Conservation (phyloP, 1,140 invertebrate genomes). For the Reticulitermes speratus region DNA sequence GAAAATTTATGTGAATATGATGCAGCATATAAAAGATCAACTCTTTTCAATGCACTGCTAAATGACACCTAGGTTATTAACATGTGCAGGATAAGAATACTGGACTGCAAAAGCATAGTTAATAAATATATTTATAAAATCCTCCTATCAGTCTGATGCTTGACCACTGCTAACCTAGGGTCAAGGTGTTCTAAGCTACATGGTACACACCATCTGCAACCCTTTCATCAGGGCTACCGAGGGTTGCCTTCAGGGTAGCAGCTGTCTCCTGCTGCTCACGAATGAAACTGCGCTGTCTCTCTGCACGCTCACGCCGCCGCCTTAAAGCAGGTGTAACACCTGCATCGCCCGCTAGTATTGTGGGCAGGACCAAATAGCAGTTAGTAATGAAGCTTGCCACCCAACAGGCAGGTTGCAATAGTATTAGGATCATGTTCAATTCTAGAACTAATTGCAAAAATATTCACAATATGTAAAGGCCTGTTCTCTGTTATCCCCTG, state of each 20-base stretch:
- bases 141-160: too few relatives aligned
- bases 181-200: background rate
- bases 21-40: too few relatives aligned
- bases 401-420: background rate
- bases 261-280: constrained; percentile 68
- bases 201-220: constrained; percentile 36
- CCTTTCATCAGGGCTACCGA: constrained; percentile 18
- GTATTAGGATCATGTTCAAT: background rate
- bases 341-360: constrained; percentile 53
- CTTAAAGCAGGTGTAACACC: constrained; percentile 74
- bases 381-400: background rate
- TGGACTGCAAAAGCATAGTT: too few relatives aligned
- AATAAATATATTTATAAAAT: too few relatives aligned
- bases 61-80: too few relatives aligned
- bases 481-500: background rate
- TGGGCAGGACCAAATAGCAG: constrained; percentile 37
- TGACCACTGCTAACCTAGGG: too few relatives aligned
- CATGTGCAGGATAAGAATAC: too few relatives aligned
- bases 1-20: too few relatives aligned
- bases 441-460: constrained; percentile 7
- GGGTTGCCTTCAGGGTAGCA: constrained; percentile 31
- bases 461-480: background rate
- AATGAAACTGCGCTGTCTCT: constrained; percentile 76
- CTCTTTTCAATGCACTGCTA: too few relatives aligned
- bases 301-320: constrained; percentile 70